Base-by-base conservation (phyloP, 2,797 vertebrate genomes). In the Lagorchestes hirsutus region DNA sequence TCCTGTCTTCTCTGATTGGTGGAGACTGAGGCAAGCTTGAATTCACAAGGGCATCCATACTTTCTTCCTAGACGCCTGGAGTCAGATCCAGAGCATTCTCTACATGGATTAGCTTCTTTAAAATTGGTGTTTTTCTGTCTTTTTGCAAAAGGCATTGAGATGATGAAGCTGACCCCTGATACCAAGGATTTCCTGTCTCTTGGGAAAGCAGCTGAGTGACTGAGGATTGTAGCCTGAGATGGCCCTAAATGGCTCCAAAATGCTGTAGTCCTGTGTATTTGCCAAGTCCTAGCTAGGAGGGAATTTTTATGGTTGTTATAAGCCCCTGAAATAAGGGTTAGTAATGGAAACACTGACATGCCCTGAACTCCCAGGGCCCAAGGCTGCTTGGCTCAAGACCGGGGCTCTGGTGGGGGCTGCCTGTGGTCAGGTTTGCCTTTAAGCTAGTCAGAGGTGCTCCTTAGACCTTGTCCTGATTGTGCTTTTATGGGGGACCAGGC, bases 401-500 rank as follows among this genome's bases (percentile, higher is more conserved):
- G 52, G 92, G n/a, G 24, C 24, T 28, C 92, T 46, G 52, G 5
- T 2, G 24, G 27, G 8, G 34, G 62, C 67, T 74, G 59, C 29
- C 46, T 56, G 55, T 46, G 56, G 46, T 74, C 50, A 90, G 46
- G 55, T 34, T 0, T 59, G 94, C 52, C 4, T 0, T 0, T 96
- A 67, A 34, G 29, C 0, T 0, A 34, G 9, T 24, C 9, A 28
- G 10, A 0, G 0, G 14, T 58, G 46, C 74, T 90, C 55, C 54
- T 90, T 58, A 0, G 0, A 46, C 92, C 16, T 50, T 55, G 29
- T 40, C 52, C 74, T 98, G 94, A 97, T 58, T 54, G 29, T 87
- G 58, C 87, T 67, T 97, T 95, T 94, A 56, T 97, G n/a, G 40
- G 27, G 40, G 40, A 82, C 18, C n/a, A 46, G 40, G 18, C 40